Evolutionary conservation across 2,797 vertebrate genomes (phyloP).

Genomic region (Chromis chromis): DNA sequence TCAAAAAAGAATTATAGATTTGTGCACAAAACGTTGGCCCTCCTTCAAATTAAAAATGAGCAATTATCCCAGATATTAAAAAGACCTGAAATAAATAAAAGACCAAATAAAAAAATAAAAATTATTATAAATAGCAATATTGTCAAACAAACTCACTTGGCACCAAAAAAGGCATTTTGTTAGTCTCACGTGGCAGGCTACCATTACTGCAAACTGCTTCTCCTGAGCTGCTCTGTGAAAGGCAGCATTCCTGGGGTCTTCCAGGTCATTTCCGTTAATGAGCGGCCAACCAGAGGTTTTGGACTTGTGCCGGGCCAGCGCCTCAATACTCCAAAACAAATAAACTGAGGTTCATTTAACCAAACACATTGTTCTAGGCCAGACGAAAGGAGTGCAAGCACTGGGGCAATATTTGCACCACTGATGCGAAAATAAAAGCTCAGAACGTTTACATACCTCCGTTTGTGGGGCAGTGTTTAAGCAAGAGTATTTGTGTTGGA

Average conservation of each 20-base stretch:
- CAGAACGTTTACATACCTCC: conserved; percentile 73
- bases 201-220: conserved; percentile 62
- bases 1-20: conserved; percentile 7
- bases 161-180: conserved; percentile 20
- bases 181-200: conserved; percentile 65
- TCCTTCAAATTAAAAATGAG: background rate
- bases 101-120: background rate
- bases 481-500: conserved; percentile 73
- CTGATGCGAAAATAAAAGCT: conserved; percentile 74
- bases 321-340: conserved; percentile 80
- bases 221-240: conserved; percentile 44
- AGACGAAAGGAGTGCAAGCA: conserved; percentile 59
- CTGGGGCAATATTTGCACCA: conserved; percentile 64
- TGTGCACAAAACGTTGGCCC: conserved; percentile 2
- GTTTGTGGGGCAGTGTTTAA: conserved; percentile 60
- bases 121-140: background rate
- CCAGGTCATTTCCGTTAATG: conserved; percentile 74
- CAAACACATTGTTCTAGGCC: conserved; percentile 76
- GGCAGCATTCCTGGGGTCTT: conserved; percentile 63
- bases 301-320: conserved; percentile 58
- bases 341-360: conserved; percentile 78
- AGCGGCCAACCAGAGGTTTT: conserved; percentile 64
- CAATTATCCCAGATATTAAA: background rate
- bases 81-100: background rate
- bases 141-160: background rate